Base-by-base conservation (phyloP, 2,888 invertebrate genomes). In the Geotrupes spiniger region DNA sequence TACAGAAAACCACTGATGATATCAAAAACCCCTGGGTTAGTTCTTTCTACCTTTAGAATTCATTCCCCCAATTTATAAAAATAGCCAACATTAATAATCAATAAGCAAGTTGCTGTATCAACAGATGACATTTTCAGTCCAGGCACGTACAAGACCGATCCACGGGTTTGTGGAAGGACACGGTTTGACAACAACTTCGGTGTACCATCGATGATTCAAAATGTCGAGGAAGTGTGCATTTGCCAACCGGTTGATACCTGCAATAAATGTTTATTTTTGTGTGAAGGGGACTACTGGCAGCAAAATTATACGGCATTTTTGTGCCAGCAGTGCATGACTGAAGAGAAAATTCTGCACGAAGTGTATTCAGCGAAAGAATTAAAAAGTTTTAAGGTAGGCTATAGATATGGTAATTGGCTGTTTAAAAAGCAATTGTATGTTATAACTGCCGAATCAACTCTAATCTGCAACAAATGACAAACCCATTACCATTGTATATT, bases 261-360 rank as follows among this genome's bases (percentile, higher is more conserved):
- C 51, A 62, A 64, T 29, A 64, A 71, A 52, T 78, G 78, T 52
- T 62, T 65, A 1, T 57, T 63, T 53, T 59, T 68, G 29, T 75
- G 75, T 36, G 45, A 60, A 9, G 75, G 76, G 1, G 78, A 78
- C 65, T 78, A 77, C 54, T 78, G 77, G 77, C 76, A 77, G 11
- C 55, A 56, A 48, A 62, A 69, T 42, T 61, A 67, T 42, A 51
- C 57, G 1, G 56, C 62, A 14, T 76, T 72, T 52, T 62, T 77
- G 28, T 78, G 78, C 46, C 69, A 74, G 46, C 45, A 57, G 8
- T 78, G 78, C 51, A 75, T 75, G 74, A 53, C 56, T 26, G 68
- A 68, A 53, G 74, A 74, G 58, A 65, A 63, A 21, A 54, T 50
- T 11, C 60, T 59, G 6, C 58, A 58, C 2, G 65, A 67, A 40